These are phyloP conservation scores for Lithobates pipiens DNA, from an alignment of 2,797 vertebrate species.

Conservation along the genomic window DNA sequence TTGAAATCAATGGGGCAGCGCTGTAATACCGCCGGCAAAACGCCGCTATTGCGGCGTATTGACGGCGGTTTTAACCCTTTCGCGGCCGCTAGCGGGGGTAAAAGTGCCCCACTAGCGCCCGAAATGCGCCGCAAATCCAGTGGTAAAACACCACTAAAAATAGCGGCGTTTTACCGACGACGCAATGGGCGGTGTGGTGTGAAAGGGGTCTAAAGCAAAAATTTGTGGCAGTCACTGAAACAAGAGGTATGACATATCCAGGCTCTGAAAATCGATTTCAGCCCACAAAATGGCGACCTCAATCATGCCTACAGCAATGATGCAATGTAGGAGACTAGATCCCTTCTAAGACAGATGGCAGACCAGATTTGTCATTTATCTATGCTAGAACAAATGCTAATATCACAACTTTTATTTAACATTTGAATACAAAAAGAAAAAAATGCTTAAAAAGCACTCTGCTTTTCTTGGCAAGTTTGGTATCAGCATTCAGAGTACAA, in stretches of 20 bases:
- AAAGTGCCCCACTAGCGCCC: too few relatives aligned
- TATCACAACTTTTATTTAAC: constrained; percentile 14
- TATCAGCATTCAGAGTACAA: constrained; percentile 66
- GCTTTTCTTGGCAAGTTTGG: constrained; percentile 70
- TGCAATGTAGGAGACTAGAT: not conserved
- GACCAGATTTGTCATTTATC: not conserved
- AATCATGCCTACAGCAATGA: not conserved
- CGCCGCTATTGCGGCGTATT: too few relatives aligned
- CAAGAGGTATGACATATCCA: not conserved
- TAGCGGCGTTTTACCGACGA: too few relatives aligned
- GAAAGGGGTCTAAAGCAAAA: too few relatives aligned
- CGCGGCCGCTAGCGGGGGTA: too few relatives aligned
- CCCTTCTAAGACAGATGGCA: not conserved
- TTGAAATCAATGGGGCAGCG: too few relatives aligned
- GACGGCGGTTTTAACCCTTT: too few relatives aligned
- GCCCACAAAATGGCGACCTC: not conserved
- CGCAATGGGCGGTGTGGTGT: too few relatives aligned
- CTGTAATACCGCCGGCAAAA: too few relatives aligned
- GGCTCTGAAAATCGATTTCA: not conserved
- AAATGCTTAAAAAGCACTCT: constrained; percentile 58
- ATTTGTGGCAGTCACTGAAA: too few relatives aligned
- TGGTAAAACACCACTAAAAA: too few relatives aligned
- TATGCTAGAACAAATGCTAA: constrained; percentile 21
- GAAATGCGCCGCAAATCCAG: too few relatives aligned
- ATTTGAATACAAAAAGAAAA: constrained; percentile 35